Evolutionary conservation across 2,797 vertebrate genomes (phyloP).

Genomic region (Acanthis flammea): DNA sequence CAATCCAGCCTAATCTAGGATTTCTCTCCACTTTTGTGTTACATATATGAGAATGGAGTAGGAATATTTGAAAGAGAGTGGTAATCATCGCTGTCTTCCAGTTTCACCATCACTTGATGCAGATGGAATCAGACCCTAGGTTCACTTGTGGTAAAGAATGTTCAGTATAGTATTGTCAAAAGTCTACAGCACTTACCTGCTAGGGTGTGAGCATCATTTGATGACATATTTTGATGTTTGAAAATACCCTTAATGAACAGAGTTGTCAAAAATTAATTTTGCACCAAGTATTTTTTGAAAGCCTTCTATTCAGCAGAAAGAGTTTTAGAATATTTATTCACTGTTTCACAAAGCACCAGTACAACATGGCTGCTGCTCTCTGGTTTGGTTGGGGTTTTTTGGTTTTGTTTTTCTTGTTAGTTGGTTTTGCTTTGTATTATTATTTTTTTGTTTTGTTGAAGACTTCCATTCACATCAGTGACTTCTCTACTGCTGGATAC

Average conservation of each 20-base stretch:
- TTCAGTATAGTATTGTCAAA: neutral
- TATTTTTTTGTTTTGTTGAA: neutral
- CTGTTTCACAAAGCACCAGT: neutral
- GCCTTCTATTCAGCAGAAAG: neutral
- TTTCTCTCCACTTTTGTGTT: neutral
- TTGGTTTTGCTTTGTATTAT: neutral
- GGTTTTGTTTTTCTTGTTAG: neutral
- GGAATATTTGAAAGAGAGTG: neutral
- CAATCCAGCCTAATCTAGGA: neutral
- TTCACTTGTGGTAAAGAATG: neutral
- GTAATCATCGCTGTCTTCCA: neutral
- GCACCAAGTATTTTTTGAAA: neutral
- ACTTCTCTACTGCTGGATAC: neutral
- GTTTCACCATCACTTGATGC: neutral
- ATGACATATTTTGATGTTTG: neutral
- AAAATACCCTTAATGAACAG: neutral
- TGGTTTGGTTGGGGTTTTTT: neutral
- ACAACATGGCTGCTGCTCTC: neutral
- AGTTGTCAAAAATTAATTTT: neutral
- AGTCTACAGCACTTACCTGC: neutral
- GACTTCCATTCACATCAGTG: neutral
- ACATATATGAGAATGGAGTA: rapidly evolving
- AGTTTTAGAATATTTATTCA: neutral
- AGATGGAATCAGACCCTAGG: neutral
- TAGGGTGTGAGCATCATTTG: neutral